Evolutionary conservation across 2,113 vertebrate species (phyloP), one percentile per base, ranked within the genome.

Genomic region (Microcebus tavaratra): DNA sequence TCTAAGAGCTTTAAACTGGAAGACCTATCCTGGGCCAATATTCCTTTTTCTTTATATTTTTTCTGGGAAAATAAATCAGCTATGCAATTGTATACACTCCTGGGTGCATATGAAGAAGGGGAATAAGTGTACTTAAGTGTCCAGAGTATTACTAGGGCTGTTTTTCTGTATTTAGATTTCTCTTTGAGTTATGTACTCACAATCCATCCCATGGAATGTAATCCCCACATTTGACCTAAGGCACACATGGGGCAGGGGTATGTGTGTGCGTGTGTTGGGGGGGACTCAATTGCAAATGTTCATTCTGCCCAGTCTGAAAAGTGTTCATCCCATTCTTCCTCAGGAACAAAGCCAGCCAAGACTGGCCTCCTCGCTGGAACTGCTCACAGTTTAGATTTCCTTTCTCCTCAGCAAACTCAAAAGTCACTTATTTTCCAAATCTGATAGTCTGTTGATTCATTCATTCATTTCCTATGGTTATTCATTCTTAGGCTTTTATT

Each of bases 71-170:
- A 53, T 73, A 90, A 90, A 92, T 88, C 85, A 97, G 96, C 98
- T 98, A 98, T 98, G 98, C 98, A 98, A 98, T 96, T 97, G 73
- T 92, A 75, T 90, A 92, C 65, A 97, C 96, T 95, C 84, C 75
- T 81, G 87, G 91, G 90, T 97, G 65, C 90, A 85, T 86, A 80
- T 72, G 85, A 88, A 88, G 92, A 95, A 89, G 95, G 53, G 29
- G 79, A 80, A 45, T 80, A 95, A 96, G 91, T 96, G 89, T 91
- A 95, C 96, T 96, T 93, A 91, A 15, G 55, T 83, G 70, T 93
- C 91, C 91, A 80, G 72, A 93, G 70, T 90, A 76, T 86, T 97
- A 70, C 14, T 57, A 59, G 85, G 85, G 84, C 91, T 95, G 3
- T 95, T 89, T 91, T 89, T 95, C 81, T 96, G 73, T 82, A 50